Conservation (phyloP, 2,888 invertebrate genomes). For the Eristalis arbustorum region DNA sequence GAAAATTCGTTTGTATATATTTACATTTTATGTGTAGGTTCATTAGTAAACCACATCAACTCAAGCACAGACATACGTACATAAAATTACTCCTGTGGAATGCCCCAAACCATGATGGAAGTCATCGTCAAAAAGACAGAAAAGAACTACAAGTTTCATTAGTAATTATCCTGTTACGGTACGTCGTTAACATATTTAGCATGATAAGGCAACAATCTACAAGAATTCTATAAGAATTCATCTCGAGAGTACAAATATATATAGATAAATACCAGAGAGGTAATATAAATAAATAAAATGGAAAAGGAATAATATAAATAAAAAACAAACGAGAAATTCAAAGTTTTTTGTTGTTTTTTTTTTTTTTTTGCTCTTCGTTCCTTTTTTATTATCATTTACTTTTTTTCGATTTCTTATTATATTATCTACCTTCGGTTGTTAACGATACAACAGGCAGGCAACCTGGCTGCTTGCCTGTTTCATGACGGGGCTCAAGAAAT, state of each 20-base stretch:
- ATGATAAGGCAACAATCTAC: conserved; percentile 52
- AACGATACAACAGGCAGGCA: conserved; percentile 54
- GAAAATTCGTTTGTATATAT: not conserved
- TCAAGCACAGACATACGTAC: conserved; percentile 44
- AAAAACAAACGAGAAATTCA: conserved; percentile 45
- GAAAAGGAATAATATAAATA: conserved; percentile 23
- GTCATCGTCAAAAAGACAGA: conserved; percentile 62
- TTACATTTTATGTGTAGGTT: conserved; percentile 1
- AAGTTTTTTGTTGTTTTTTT: conserved; percentile 25
- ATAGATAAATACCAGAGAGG: conserved; percentile 29
- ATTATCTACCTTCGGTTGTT: conserved; percentile 50
- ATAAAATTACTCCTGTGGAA: conserved; percentile 39
- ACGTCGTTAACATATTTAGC: conserved; percentile 52
- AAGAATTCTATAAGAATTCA: conserved; percentile 41
- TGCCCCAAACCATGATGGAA: conserved; percentile 63
- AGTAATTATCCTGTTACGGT: conserved; percentile 55
- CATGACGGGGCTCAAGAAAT: conserved; percentile 44
- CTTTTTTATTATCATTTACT: not conserved
- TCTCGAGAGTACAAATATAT: conserved; percentile 23
- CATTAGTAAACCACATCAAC: conserved; percentile 47
- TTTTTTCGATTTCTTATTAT: conserved; percentile 30
- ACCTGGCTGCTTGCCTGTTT: conserved; percentile 27
- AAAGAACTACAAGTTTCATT: conserved; percentile 52
- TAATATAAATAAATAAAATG: conserved; percentile 46
- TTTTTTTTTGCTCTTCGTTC: not conserved